A percentile compares a stretch with the other conserved stretches of the same genome.
Conservation (phyloP, 1,140 invertebrate species). For the Pseudomyrmex concolor region DNA sequence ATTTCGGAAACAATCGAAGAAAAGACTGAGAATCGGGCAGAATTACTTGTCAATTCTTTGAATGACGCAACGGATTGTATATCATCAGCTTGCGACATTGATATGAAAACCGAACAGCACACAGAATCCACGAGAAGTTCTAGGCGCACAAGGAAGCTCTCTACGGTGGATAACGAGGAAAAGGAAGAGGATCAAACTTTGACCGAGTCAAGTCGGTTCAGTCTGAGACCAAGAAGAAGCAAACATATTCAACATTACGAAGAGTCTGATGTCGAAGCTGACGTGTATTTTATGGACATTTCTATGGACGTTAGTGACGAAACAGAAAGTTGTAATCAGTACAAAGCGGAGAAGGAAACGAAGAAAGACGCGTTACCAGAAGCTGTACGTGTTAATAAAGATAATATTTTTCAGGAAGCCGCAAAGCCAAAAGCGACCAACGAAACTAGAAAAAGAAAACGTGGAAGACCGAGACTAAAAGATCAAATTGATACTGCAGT, state of each 20-base stretch:
- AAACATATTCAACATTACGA: constrained; percentile 25
- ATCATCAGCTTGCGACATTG: background rate
- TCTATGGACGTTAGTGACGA: constrained; percentile 23
- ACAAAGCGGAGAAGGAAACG: constrained; percentile 2
- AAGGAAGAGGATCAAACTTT: background rate
- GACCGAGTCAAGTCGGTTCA: constrained; percentile 24
- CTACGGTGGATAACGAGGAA: background rate
- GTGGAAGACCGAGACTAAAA: constrained; percentile 35
- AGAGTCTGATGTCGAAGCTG: constrained; percentile 22
- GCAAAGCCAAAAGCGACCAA: background rate
- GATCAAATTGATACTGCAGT: background rate
- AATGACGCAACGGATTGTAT: background rate
- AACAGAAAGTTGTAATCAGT: background rate
- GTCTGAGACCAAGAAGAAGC: constrained; percentile 20
- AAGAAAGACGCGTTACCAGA: background rate
- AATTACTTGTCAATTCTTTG: background rate
- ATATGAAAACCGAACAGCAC: background rate
- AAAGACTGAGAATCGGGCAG: background rate
- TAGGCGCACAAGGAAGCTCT: background rate
- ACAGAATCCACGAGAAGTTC: constrained; percentile 6
- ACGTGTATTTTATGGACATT: constrained; percentile 30
- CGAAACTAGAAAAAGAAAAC: constrained; percentile 18
- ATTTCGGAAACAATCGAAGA: background rate
- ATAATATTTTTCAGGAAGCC: background rate
- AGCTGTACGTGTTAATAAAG: background rate